phyloP scores from a whole-genome alignment of 2,113 vertebrate species.

The Pycnonotus jocosus region DNA sequence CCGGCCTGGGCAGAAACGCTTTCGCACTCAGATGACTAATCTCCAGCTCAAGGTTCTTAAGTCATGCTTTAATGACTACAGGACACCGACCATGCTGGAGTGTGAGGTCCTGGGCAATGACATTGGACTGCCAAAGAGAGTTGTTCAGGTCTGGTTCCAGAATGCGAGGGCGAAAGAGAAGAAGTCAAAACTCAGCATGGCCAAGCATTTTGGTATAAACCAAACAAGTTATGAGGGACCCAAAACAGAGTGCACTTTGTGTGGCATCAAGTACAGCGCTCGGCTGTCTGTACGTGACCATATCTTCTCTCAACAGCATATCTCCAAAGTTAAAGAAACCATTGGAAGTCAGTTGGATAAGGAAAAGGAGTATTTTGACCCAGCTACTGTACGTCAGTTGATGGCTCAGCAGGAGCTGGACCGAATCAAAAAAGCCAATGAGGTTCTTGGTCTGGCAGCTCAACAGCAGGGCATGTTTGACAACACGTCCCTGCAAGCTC shows the following conservation, averaged over 20 bases:
- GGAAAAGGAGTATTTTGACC: constrained; percentile 99
- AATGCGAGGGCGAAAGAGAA: constrained; percentile 98
- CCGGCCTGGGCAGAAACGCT: constrained; percentile 96
- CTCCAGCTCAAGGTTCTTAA: constrained; percentile 98
- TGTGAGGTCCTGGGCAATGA: constrained; percentile 99
- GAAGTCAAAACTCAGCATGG: constrained; percentile 98
- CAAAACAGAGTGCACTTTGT: constrained; percentile 98
- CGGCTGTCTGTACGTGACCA: constrained; percentile 98
- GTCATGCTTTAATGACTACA: constrained; percentile 98
- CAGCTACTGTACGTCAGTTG: constrained; percentile 95
- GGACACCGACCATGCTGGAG: constrained; percentile 98
- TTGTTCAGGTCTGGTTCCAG: constrained; percentile 99
- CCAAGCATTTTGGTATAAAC: constrained; percentile 99
- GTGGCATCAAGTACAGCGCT: constrained; percentile 97
- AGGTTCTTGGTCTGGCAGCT: constrained; percentile 92
- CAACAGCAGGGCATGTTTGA: constrained; percentile 96
- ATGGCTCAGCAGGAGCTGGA: constrained; percentile 99
- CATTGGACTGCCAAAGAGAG: constrained; percentile 99
- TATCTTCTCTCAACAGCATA: constrained; percentile 99
- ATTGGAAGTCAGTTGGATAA: constrained; percentile 98
- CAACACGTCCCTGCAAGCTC: constrained; percentile 88
- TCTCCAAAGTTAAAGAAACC: constrained; percentile 98
- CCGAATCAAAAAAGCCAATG: constrained; percentile 98
- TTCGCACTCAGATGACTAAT: constrained; percentile 98
- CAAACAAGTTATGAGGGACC: constrained; percentile 97